Evolutionary conservation across 2,797 vertebrate genomes (phyloP).

Genomic region (Steatocranus sp.): DNA sequence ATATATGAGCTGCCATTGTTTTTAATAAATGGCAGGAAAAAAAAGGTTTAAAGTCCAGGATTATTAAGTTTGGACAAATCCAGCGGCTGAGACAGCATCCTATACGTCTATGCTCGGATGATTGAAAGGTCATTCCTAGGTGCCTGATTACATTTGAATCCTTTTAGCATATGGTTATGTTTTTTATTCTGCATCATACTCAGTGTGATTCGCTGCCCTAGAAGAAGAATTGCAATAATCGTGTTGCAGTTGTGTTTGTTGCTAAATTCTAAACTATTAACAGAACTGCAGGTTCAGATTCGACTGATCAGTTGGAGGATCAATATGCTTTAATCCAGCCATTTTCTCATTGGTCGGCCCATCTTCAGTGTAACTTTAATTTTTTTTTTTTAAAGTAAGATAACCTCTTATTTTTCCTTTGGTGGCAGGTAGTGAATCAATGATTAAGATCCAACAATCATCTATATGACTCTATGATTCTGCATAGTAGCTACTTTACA

Average conservation of each 20-base stretch:
- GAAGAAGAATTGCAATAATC: not conserved
- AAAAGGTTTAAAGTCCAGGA: not conserved
- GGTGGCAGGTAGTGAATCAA: accelerated
- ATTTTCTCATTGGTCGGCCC: not conserved
- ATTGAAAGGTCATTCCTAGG: not conserved
- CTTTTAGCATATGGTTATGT: not conserved
- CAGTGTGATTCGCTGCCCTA: not conserved
- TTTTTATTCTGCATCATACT: not conserved
- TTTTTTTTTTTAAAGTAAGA: not conserved
- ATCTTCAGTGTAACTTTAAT: not conserved
- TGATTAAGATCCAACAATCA: not conserved
- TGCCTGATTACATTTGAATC: not conserved
- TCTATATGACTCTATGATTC: not conserved
- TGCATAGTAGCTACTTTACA: not conserved
- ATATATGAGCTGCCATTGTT: not conserved
- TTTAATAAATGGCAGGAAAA: not conserved
- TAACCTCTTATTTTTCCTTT: not conserved
- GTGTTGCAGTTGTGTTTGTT: not conserved
- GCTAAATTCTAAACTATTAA: not conserved
- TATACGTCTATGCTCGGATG: accelerated
- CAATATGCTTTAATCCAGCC: not conserved
- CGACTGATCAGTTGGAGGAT: not conserved
- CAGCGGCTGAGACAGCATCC: not conserved
- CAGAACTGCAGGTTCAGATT: not conserved
- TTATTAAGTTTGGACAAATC: not conserved